Evolutionary conservation across 2,888 invertebrate genomes (phyloP).

Genomic region (Gari tellinella): DNA sequence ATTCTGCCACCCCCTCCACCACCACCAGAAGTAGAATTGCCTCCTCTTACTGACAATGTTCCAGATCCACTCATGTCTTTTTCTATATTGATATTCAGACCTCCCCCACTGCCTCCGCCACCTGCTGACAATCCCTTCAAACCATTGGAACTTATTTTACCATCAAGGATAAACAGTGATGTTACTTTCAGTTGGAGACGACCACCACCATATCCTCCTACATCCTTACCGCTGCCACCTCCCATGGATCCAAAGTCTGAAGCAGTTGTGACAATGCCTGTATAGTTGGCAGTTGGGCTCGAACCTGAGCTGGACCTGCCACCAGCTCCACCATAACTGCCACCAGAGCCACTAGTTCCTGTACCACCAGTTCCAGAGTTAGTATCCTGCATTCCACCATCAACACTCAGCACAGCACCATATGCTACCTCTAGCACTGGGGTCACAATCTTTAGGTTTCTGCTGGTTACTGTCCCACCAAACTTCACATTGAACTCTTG

Average conservation of each 20-base stretch:
- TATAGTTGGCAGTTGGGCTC: slow-evolving; percentile 32
- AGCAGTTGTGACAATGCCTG: slow-evolving; percentile 48
- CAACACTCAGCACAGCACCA: slow-evolving; percentile 58
- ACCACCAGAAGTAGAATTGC: slow-evolving; percentile 53
- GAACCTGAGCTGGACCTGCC: slow-evolving; percentile 49
- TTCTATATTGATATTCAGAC: slow-evolving; percentile 38
- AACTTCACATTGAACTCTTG: slow-evolving; percentile 62
- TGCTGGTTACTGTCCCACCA: slow-evolving; percentile 58
- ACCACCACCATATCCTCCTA: slow-evolving; percentile 66
- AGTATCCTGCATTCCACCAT: slow-evolving; percentile 49
- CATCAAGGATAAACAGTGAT: slow-evolving; percentile 55
- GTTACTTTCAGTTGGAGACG: slow-evolving; percentile 42
- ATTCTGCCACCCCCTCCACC: slow-evolving; percentile 75
- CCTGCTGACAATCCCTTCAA: slow-evolving; percentile 41
- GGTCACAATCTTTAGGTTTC: slow-evolving; percentile 52
- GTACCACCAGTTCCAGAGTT: slow-evolving; percentile 55
- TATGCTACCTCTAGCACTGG: slow-evolving; percentile 66
- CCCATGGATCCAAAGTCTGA: slow-evolving; percentile 61
- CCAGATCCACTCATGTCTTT: slow-evolving; percentile 61
- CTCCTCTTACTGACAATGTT: slow-evolving; percentile 60
- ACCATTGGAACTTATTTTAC: slow-evolving; percentile 66
- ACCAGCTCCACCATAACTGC: slow-evolving; percentile 71
- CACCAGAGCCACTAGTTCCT: slow-evolving; percentile 63
- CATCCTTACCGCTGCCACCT: slow-evolving; percentile 46
- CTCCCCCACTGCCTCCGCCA: slow-evolving; percentile 73